Percentiles rank a stretch among this genome's conserved stretches.
These are phyloP conservation scores for Ips nitidus DNA, from an alignment of 1,140 invertebrate genomes.

Conservation along the genomic window DNA sequence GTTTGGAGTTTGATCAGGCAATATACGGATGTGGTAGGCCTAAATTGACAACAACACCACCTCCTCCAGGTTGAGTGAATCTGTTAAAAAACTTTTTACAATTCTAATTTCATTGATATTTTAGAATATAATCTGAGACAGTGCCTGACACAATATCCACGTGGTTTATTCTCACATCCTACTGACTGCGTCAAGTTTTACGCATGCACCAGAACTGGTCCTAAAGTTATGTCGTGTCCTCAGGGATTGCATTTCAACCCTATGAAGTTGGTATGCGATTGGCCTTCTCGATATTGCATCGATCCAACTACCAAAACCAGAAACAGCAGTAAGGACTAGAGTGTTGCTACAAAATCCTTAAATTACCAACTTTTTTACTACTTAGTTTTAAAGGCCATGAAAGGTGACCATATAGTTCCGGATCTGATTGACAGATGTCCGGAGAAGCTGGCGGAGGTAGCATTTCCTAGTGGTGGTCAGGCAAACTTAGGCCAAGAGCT, in stretches of 20 bases:
- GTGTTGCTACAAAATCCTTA: not conserved
- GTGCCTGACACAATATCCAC: conserved; percentile 20
- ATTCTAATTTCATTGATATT: not conserved
- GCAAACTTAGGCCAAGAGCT: conserved; percentile 72
- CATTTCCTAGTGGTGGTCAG: conserved; percentile 56
- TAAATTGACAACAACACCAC: conserved; percentile 22
- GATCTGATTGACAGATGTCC: conserved; percentile 44
- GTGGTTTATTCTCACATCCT: conserved; percentile 53
- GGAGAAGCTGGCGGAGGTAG: conserved; percentile 37
- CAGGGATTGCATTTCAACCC: conserved; percentile 59
- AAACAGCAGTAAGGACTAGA: conserved; percentile 21
- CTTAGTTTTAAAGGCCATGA: conserved; percentile 37
- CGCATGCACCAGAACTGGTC: conserved; percentile 56
- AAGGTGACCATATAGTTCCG: conserved; percentile 40
- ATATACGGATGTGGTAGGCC: conserved; percentile 25
- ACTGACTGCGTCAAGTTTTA: conserved; percentile 61
- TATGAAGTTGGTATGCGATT: conserved; percentile 58
- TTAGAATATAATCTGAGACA: conserved; percentile 2
- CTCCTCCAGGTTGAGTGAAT: conserved; percentile 22
- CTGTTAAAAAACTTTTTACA: not conserved
- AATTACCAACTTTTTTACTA: not conserved
- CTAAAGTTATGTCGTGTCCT: conserved; percentile 56
- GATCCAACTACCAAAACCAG: conserved; percentile 24
- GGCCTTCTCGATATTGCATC: conserved; percentile 43
- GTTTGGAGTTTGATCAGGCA: conserved; percentile 28